phyloP scores from a whole-genome alignment of 2,888 invertebrate species.

The Hirtodrosophila histrioides region DNA sequence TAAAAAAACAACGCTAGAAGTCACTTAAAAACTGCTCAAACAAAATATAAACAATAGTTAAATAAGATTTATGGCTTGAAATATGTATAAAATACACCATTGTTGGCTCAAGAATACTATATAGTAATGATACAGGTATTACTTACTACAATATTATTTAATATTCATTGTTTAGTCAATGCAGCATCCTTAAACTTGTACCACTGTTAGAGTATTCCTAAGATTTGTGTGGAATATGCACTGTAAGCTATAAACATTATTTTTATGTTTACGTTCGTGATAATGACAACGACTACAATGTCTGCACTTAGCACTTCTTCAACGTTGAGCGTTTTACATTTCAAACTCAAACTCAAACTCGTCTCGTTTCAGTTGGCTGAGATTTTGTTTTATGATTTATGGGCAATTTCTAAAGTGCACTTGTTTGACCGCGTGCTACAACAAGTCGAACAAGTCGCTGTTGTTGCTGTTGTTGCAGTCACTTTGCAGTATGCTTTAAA shows the following conservation, averaged over 20 bases:
- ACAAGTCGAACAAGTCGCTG: conserved; percentile 68
- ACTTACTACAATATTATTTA: too few species aligned
- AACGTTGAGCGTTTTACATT: conserved; percentile 43
- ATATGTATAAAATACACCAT: too few species aligned
- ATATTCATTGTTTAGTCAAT: too few species aligned
- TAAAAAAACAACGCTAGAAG: too few species aligned
- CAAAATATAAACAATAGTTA: too few species aligned
- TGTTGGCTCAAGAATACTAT: too few species aligned
- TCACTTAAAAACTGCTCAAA: too few species aligned
- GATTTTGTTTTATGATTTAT: conserved; percentile 68
- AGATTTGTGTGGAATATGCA: neutral
- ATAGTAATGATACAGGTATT: too few species aligned
- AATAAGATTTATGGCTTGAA: too few species aligned
- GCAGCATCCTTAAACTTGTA: too few species aligned
- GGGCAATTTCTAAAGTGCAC: conserved; percentile 81
- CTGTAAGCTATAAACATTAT: conserved; percentile 49
- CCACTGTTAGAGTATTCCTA: neutral
- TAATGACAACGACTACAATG: conserved; percentile 60
- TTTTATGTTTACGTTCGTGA: conserved; percentile 42
- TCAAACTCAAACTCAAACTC: conserved; percentile 45
- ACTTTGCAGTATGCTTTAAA: conserved; percentile 39
- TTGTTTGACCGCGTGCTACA: conserved; percentile 81
- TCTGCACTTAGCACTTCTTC: conserved; percentile 75
- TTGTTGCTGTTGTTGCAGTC: conserved; percentile 34
- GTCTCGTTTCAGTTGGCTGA: conserved; percentile 51